phyloP scores from a whole-genome alignment of 2,888 invertebrate genomes.

The Pristionchus arcanus region DNA sequence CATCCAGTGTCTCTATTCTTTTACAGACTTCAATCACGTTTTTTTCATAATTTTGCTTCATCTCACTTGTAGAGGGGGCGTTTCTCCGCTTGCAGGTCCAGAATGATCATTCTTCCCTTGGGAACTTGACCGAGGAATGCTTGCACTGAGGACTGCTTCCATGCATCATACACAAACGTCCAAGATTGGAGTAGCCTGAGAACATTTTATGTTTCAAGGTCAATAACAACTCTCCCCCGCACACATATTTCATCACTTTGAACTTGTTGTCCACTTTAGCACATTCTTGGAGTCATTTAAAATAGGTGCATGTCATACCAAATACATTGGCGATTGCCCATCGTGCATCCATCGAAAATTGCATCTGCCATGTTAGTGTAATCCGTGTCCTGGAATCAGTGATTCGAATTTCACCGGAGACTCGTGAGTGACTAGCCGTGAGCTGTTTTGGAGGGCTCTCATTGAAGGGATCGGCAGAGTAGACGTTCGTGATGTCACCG shows the following conservation, averaged over 20 bases:
- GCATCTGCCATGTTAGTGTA: background rate
- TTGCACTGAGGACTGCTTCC: slow-evolving; percentile 81
- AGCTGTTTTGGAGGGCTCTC: slow-evolving; percentile 85
- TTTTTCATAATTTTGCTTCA: no score
- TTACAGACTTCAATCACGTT: no score
- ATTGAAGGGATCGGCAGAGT: slow-evolving; percentile 94
- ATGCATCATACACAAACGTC: slow-evolving; percentile 86
- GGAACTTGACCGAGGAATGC: slow-evolving; percentile 84
- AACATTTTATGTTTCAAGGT: no score
- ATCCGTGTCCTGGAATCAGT: background rate
- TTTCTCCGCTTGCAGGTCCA: slow-evolving; percentile 91
- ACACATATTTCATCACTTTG: no score
- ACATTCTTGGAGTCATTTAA: no score
- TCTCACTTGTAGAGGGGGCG: slow-evolving; percentile 87
- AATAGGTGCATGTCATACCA: slow-evolving; percentile 18
- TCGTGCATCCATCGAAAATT: background rate
- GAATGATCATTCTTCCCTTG: slow-evolving; percentile 88
- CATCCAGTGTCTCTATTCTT: no score
- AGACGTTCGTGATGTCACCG: slow-evolving; percentile 84
- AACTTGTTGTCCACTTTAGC: no score
- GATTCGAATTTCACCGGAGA: background rate
- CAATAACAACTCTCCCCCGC: no score
- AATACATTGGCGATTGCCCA: slow-evolving; percentile 9
- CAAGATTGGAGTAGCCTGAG: slow-evolving; percentile 89
- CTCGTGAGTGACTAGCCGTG: background rate